Conservation (phyloP, 2,797 vertebrate genomes). For the Phataginus tetradactyla region DNA sequence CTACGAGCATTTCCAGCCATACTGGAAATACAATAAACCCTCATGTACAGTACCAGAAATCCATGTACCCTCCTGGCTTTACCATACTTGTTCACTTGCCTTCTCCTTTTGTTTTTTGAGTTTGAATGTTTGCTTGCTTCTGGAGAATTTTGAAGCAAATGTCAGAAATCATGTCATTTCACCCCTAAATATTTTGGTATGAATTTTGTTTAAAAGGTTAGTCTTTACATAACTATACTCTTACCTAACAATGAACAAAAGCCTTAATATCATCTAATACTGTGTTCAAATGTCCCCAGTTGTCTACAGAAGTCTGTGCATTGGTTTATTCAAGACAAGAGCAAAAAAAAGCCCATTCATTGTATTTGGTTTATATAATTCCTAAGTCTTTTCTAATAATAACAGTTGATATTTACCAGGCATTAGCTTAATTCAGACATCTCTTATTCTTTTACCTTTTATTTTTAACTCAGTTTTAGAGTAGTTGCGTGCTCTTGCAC, state of each 20-base stretch:
- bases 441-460: neutral
- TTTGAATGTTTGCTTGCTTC: neutral
- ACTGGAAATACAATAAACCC: neutral
- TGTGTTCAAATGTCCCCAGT: neutral
- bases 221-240: neutral
- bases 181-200: neutral
- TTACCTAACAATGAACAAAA: neutral
- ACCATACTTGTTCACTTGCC: neutral
- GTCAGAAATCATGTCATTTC: neutral
- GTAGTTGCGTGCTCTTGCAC: neutral
- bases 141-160: neutral
- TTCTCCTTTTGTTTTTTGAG: neutral
- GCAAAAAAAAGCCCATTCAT: neutral
- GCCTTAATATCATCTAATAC: neutral
- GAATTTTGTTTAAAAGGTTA: constrained; percentile 14
- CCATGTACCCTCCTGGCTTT: accelerated
- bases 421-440: neutral
- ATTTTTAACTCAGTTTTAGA: neutral
- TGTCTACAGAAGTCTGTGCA: neutral
- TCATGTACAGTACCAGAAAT: accelerated
- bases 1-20: neutral
- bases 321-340: neutral
- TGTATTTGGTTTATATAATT: neutral
- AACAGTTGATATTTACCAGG: neutral
- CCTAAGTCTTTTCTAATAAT: neutral